Percentiles rank a stretch among this genome's conserved stretches.
Evolutionary conservation across 2,888 invertebrate species (phyloP).

Genomic region (Metalampra italica): DNA sequence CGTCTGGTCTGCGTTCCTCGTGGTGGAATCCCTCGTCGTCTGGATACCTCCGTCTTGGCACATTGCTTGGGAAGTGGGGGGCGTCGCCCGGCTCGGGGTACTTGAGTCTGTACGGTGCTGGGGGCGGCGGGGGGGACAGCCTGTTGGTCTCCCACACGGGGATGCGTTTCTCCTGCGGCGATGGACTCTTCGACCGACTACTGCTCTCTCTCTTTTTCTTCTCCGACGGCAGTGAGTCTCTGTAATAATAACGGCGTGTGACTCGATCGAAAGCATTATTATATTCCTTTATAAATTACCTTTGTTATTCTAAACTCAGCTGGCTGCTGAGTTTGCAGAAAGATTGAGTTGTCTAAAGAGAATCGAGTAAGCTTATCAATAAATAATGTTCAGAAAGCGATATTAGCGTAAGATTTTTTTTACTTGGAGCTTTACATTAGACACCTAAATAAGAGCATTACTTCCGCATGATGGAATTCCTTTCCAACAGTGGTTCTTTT

Average conservation of each 20-base stretch:
- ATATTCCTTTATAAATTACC: too few relatives aligned
- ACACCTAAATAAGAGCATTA: too few relatives aligned
- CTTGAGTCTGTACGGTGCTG: constrained; percentile 21
- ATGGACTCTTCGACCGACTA: constrained; percentile 47
- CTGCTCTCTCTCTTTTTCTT: constrained; percentile 36
- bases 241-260: constrained; percentile 20
- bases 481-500: too few relatives aligned
- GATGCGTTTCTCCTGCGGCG: constrained; percentile 39
- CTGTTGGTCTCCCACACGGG: constrained; percentile 49
- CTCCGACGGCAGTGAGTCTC: constrained; percentile 46
- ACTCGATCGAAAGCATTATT: too few relatives aligned
- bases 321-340: too few relatives aligned
- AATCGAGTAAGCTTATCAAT: too few relatives aligned
- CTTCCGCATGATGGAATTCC: too few relatives aligned
- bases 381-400: too few relatives aligned
- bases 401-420: too few relatives aligned
- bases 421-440: too few relatives aligned
- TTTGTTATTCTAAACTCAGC: too few relatives aligned
- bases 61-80: constrained; percentile 21
- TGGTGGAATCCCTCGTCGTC: constrained; percentile 20
- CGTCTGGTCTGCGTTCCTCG: constrained; percentile 26
- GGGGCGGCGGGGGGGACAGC: constrained; percentile 23
- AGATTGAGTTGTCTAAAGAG: too few relatives aligned
- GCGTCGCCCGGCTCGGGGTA: constrained; percentile 27
- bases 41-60: constrained; percentile 25